These are phyloP conservation scores for Villa cingulata DNA, from an alignment of 2,888 invertebrate genomes.

Conservation along the genomic window DNA sequence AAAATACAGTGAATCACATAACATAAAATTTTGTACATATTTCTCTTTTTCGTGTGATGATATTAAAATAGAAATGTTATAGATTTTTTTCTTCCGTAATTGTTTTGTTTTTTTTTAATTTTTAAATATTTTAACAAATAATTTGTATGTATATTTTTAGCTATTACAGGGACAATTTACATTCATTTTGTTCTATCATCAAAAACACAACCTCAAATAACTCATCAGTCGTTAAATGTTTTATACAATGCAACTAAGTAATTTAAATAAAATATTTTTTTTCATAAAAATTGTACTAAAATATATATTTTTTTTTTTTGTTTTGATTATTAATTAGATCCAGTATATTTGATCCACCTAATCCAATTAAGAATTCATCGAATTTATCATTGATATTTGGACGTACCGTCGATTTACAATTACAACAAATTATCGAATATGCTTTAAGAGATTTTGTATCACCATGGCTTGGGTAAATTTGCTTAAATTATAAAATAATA, in stretches of 20 bases:
- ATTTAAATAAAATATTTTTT: neutral
- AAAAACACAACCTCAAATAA: conserved; percentile 27
- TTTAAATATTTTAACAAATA: too few relatives aligned
- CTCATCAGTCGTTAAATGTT: conserved; percentile 28
- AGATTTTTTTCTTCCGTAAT: too few relatives aligned
- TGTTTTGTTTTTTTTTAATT: too few relatives aligned
- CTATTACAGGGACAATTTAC: conserved; percentile 32
- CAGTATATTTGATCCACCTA: conserved; percentile 33
- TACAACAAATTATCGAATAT: conserved; percentile 71
- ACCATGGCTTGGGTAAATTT: conserved; percentile 48
- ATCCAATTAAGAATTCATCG: conserved; percentile 35
- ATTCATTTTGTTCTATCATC: conserved; percentile 32
- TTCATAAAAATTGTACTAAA: neutral
- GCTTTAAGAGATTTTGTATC: conserved; percentile 65
- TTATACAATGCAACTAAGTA: conserved; percentile 35
- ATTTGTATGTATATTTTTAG: too few relatives aligned
- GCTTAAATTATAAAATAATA: neutral
- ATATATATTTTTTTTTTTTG: neutral
- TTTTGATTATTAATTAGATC: too few relatives aligned
- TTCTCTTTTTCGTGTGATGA: too few relatives aligned
- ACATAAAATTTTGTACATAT: too few relatives aligned
- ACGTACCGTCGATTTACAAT: conserved; percentile 66
- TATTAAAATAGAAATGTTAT: too few relatives aligned
- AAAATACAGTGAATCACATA: too few relatives aligned
- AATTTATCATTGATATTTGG: conserved; percentile 70